Evolutionary conservation across 2,888 invertebrate genomes (phyloP).

Genomic region (Rotaria magnacalcarata): DNA sequence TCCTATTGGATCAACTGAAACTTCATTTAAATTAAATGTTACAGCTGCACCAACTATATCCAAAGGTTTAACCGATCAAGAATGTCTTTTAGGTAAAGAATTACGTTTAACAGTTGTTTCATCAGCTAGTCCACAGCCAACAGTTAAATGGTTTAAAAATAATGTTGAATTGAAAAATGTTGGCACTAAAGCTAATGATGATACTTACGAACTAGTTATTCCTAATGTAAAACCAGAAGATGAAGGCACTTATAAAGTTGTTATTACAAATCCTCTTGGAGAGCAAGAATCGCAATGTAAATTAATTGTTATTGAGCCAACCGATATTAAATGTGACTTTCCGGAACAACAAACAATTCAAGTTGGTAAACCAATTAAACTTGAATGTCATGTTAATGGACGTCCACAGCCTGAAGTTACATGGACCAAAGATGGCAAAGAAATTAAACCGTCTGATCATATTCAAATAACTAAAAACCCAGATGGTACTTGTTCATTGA

Average conservation of each 20-base stretch:
- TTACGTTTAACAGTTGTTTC: constrained; percentile 63
- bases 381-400: constrained; percentile 41
- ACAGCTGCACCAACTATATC: constrained; percentile 39
- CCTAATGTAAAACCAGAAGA: constrained; percentile 34
- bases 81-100: constrained; percentile 54
- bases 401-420: constrained; percentile 37
- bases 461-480: background rate
- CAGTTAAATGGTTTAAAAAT: constrained; percentile 66
- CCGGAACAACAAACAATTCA: constrained; percentile 37
- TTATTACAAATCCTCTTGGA: constrained; percentile 42
- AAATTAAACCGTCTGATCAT: constrained; percentile 36
- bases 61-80: constrained; percentile 48
- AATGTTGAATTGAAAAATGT: constrained; percentile 63
- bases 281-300: constrained; percentile 37
- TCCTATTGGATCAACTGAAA: constrained; percentile 40
- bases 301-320: constrained; percentile 38
- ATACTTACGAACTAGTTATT: constrained; percentile 38
- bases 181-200: constrained; percentile 32
- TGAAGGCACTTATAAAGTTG: constrained; percentile 33
- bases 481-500: constrained; percentile 41
- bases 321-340: constrained; percentile 31
- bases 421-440: constrained; percentile 44
- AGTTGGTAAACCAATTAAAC: constrained; percentile 33
- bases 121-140: constrained; percentile 69
- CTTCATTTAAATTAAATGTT: constrained; percentile 38